phyloP scores from a whole-genome alignment of 2,113 vertebrate genomes.

The Pteruthius melanotis region DNA sequence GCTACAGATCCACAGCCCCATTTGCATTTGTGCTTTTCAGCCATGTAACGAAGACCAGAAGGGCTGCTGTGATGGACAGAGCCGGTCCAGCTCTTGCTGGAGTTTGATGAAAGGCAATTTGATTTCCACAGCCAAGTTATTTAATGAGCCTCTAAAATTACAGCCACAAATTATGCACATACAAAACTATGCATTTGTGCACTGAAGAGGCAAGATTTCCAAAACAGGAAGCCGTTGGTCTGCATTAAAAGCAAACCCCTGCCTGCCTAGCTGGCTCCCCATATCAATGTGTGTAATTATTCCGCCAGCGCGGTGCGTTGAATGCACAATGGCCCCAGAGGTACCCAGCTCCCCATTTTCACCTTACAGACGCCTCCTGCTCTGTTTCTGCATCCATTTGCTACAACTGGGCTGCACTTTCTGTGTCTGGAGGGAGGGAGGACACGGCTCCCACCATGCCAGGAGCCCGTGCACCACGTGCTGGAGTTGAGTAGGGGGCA shows the following conservation, averaged over 20 bases:
- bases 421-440: background rate
- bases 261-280: slow-evolving; percentile 21
- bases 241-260: slow-evolving; percentile 45
- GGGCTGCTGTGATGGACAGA: slow-evolving; percentile 60
- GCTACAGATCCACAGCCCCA: background rate
- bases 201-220: slow-evolving; percentile 58
- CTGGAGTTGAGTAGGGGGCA: background rate
- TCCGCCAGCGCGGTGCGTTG: background rate
- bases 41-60: slow-evolving; percentile 55
- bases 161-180: slow-evolving; percentile 69
- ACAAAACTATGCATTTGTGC: slow-evolving; percentile 66
- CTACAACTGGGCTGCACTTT: background rate
- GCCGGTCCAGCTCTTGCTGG: slow-evolving; percentile 52
- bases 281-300: slow-evolving; percentile 37
- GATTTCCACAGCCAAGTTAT: slow-evolving; percentile 67
- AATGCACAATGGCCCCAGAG: slow-evolving; percentile 32
- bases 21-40: slow-evolving; percentile 45
- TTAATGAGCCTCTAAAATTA: slow-evolving; percentile 70
- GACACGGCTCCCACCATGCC: rapidly evolving
- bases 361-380: background rate
- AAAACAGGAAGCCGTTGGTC: slow-evolving; percentile 62
- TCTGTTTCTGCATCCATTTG: background rate
- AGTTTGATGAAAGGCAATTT: slow-evolving; percentile 68
- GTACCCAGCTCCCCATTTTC: background rate
- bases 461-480: rapidly evolving